Evolutionary conservation across 2,797 vertebrate genomes (phyloP).

Genomic region (Sebastes steindachneri): DNA sequence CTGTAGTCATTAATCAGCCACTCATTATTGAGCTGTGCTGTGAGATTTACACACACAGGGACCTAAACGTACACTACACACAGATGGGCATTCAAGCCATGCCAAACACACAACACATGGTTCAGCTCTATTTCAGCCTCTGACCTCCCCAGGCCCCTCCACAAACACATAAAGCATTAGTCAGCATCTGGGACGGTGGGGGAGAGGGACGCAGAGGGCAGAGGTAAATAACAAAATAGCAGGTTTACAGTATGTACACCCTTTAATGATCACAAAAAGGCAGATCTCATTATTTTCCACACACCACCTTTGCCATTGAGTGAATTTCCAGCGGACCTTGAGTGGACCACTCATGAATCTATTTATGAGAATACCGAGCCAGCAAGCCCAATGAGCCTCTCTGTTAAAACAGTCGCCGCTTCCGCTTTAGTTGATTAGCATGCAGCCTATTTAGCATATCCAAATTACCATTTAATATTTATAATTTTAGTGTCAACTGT

Average conservation of each 20-base stretch:
- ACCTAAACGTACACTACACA: background rate
- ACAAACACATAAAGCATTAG: slow-evolving; percentile 29
- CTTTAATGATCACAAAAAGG: slow-evolving; percentile 28
- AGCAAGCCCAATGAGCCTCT: slow-evolving; percentile 40
- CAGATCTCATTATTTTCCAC: slow-evolving; percentile 29
- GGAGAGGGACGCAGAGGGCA: background rate
- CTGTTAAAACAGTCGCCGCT: slow-evolving; percentile 52
- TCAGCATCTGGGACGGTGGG: slow-evolving; percentile 1
- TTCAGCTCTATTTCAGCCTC: slow-evolving; percentile 4
- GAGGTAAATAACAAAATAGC: background rate
- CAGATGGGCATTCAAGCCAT: background rate
- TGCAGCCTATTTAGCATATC: slow-evolving; percentile 63
- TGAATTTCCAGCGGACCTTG: slow-evolving; percentile 40
- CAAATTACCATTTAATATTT: slow-evolving; percentile 77
- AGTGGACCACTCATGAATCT: slow-evolving; percentile 62
- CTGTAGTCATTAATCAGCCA: slow-evolving; percentile 63
- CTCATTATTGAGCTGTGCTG: slow-evolving; percentile 59
- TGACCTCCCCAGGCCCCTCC: slow-evolving; percentile 10
- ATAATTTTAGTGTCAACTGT: slow-evolving; percentile 74
- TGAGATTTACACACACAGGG: slow-evolving; percentile 30
- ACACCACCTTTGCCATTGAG: slow-evolving; percentile 11
- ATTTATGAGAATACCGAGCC: slow-evolving; percentile 59
- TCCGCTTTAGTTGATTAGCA: slow-evolving; percentile 55
- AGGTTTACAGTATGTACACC: slow-evolving; percentile 1
- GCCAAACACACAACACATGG: background rate